A percentile compares a stretch with the other conserved stretches of the same genome.
Conservation (phyloP, 1,140 invertebrate species). For the Zaprionus africanus region DNA sequence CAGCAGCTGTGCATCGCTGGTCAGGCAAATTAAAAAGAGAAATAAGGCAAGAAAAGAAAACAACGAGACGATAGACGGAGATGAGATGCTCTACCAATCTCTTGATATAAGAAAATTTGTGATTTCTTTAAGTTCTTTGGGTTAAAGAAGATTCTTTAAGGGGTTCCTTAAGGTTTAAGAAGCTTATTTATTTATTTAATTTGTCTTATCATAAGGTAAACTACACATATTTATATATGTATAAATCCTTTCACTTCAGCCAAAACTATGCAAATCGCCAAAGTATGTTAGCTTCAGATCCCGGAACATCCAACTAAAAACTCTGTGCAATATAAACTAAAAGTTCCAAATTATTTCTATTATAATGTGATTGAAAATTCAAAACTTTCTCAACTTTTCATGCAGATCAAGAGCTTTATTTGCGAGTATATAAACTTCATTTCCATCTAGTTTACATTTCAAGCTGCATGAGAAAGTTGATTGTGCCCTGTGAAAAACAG, state of each 20-base stretch:
- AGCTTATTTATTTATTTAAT: too few relatives aligned
- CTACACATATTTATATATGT: too few relatives aligned
- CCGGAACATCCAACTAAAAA: not conserved
- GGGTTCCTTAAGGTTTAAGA: too few relatives aligned
- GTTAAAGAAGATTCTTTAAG: too few relatives aligned
- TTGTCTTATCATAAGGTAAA: too few relatives aligned
- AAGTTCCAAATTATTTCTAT: conserved; percentile 3
- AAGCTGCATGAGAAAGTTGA: conserved; percentile 25
- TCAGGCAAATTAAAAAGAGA: conserved; percentile 49
- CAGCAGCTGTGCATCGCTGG: conserved; percentile 54
- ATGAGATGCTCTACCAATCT: conserved; percentile 3
- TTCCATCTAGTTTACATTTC: conserved; percentile 9
- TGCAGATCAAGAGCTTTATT: conserved; percentile 3
- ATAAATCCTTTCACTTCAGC: not conserved
- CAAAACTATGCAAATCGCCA: not conserved
- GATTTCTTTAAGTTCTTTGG: too few relatives aligned
- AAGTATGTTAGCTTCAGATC: not conserved
- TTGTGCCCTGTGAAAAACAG: conserved; percentile 5
- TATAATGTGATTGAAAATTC: conserved; percentile 10
- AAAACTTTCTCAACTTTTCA: conserved; percentile 18
- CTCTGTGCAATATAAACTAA: not conserved
- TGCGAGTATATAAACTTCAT: conserved; percentile 3
- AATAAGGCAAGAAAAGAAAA: conserved; percentile 15
- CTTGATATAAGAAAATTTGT: not conserved
- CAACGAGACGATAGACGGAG: conserved; percentile 3